Conservation (phyloP, 2,888 invertebrate species). For the Zelleria hepariella region DNA sequence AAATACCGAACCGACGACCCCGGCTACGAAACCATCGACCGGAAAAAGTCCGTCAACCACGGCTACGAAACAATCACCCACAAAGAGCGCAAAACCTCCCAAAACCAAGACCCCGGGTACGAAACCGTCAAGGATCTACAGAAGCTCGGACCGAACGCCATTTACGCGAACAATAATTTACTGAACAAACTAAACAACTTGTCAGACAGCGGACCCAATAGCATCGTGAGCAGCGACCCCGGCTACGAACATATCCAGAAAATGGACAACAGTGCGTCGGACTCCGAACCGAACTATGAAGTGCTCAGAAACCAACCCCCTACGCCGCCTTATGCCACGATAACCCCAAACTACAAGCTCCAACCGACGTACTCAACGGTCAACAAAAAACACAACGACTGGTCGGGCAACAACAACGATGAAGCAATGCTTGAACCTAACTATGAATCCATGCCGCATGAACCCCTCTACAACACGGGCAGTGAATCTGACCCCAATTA, state of each 20-base stretch:
- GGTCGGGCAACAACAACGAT: conserved; percentile 62
- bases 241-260: conserved; percentile 80
- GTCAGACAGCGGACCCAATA: conserved; percentile 70
- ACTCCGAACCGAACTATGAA: conserved; percentile 86
- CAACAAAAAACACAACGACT: conserved; percentile 70
- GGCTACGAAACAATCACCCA: conserved; percentile 74
- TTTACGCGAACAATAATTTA: conserved; percentile 41
- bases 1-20: conserved; percentile 61
- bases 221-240: conserved; percentile 76
- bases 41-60: conserved; percentile 62
- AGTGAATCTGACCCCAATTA: conserved; percentile 84
- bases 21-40: conserved; percentile 65
- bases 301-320: conserved; percentile 74
- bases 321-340: conserved; percentile 62
- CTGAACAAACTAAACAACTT: conserved; percentile 40
- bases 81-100: conserved; percentile 50
- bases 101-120: conserved; percentile 74
- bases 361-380: conserved; percentile 71
- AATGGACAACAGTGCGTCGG: conserved; percentile 63
- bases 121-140: conserved; percentile 70
- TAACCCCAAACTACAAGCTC: conserved; percentile 52
- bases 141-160: conserved; percentile 30
- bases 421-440: conserved; percentile 77
- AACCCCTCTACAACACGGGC: conserved; percentile 75
- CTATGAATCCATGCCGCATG: conserved; percentile 81